A percentile compares a stretch with the other conserved stretches of the same genome.
Evolutionary conservation across 2,888 invertebrate species (phyloP).

Genomic region (Hemistola chrysoprasaria): DNA sequence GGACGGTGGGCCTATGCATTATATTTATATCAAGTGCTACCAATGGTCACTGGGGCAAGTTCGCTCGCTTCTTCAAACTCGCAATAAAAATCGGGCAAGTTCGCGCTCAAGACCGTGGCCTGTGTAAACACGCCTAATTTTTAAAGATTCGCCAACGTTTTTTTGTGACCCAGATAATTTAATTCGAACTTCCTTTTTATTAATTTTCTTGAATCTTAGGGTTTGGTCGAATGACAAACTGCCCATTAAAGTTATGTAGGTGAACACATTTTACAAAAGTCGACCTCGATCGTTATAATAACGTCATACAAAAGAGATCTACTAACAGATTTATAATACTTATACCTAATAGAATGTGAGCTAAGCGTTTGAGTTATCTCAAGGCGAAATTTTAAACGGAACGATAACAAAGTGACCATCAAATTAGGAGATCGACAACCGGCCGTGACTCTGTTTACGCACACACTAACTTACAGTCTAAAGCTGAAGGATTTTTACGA

Average conservation of each 20-base stretch:
- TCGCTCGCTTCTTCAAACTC: constrained; percentile 71
- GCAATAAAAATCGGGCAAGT: constrained; percentile 75
- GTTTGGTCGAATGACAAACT: constrained; percentile 19
- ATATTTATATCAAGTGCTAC: constrained; percentile 67
- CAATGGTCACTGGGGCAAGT: constrained; percentile 77
- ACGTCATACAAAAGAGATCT: constrained; percentile 9
- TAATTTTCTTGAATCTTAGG: constrained; percentile 9
- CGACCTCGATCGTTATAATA: constrained; percentile 9
- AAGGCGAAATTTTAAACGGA: constrained; percentile 46
- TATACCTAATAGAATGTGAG: constrained; percentile 28
- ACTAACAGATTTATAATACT: constrained; percentile 5
- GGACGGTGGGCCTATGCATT: constrained; percentile 55
- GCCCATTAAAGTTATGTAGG: constrained; percentile 14
- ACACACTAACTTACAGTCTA: constrained; percentile 49
- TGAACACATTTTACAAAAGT: constrained; percentile 7
- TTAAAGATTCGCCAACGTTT: constrained; percentile 34
- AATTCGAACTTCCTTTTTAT: constrained; percentile 21
- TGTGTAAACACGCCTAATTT: constrained; percentile 44
- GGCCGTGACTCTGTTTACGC: constrained; percentile 74
- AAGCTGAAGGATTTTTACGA: constrained; percentile 68
- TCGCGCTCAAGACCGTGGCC: constrained; percentile 68
- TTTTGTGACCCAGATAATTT: constrained; percentile 25
- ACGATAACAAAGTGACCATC: constrained; percentile 67
- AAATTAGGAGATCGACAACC: constrained; percentile 78
- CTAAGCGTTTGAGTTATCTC: constrained; percentile 45